phyloP scores from a whole-genome alignment of 2,888 invertebrate genomes.

The Pseudococcus jackbeardsleyi region DNA sequence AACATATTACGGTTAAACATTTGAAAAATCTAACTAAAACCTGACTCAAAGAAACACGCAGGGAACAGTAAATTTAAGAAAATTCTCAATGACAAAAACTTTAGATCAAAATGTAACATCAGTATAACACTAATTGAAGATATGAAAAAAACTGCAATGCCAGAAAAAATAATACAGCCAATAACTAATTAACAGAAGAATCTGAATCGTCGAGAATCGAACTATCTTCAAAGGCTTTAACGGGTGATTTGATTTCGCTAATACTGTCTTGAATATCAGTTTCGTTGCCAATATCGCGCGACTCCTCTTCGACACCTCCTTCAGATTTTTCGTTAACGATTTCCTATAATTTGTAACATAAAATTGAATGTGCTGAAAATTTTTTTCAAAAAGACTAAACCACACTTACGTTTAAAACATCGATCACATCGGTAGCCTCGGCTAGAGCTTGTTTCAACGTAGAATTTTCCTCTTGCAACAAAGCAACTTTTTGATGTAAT shows the following conservation, averaged over 20 bases:
- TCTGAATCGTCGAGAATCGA: neutral
- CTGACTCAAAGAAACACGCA: neutral
- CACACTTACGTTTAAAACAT: slow-evolving; percentile 78
- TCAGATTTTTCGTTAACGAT: neutral
- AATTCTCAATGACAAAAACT: neutral
- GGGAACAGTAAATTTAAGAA: neutral
- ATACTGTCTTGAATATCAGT: neutral
- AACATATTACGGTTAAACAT: neutral
- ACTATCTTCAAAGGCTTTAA: slow-evolving; percentile 6
- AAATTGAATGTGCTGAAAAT: neutral
- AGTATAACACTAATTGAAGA: neutral
- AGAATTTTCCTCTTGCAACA: slow-evolving; percentile 77
- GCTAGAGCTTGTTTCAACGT: slow-evolving; percentile 72
- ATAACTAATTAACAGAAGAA: neutral
- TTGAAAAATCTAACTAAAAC: neutral
- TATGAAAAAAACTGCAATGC: neutral
- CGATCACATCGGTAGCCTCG: slow-evolving; percentile 81
- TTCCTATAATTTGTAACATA: neutral
- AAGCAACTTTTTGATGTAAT: slow-evolving; percentile 72
- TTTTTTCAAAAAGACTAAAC: neutral
- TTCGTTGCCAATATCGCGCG: neutral
- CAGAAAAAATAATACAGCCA: neutral
- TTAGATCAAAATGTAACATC: neutral
- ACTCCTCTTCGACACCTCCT: neutral
- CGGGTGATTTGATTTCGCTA: neutral